phyloP scores from a whole-genome alignment of 1,140 invertebrate genomes.

The Scaptodrosophila lebanonensis region DNA sequence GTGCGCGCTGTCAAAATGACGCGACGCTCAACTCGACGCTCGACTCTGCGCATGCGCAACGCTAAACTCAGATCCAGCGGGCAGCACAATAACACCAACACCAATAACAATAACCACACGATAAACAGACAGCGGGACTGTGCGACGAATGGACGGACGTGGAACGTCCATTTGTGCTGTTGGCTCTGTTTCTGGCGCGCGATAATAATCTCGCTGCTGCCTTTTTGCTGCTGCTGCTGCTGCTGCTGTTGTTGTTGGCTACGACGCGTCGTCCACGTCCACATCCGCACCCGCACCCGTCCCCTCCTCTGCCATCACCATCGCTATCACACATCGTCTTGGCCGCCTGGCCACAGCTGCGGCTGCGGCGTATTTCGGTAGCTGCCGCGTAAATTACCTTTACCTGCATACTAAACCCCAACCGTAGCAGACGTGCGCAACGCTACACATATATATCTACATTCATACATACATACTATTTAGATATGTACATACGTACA shows the following conservation, averaged over 20 bases:
- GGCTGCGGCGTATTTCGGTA: conserved; percentile 74
- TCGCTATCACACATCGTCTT: too few relatives aligned
- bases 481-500: conserved; percentile 12
- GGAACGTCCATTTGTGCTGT: conserved; percentile 6
- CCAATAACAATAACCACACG: neutral
- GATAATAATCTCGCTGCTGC: conserved; percentile 64
- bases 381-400: conserved; percentile 77
- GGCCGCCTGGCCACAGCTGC: conserved; percentile 10
- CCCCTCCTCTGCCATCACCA: too few relatives aligned
- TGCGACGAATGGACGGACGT: neutral
- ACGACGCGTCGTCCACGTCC: conserved; percentile 15
- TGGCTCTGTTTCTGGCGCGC: conserved; percentile 71
- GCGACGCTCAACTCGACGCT: conserved; percentile 37
- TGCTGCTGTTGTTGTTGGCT: conserved; percentile 37
- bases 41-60: conserved; percentile 47
- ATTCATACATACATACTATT: too few relatives aligned
- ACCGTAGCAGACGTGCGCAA: conserved; percentile 61
- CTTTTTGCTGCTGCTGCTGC: neutral
- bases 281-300: conserved; percentile 4
- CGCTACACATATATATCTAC: conserved; percentile 19
- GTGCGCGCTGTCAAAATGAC: conserved; percentile 73
- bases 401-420: conserved; percentile 69
- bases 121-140: neutral
- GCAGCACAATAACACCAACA: too few relatives aligned
- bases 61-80: too few relatives aligned